These are phyloP conservation scores for Epicauta chinensis DNA, from an alignment of 1,140 invertebrate species.

Conservation along the genomic window DNA sequence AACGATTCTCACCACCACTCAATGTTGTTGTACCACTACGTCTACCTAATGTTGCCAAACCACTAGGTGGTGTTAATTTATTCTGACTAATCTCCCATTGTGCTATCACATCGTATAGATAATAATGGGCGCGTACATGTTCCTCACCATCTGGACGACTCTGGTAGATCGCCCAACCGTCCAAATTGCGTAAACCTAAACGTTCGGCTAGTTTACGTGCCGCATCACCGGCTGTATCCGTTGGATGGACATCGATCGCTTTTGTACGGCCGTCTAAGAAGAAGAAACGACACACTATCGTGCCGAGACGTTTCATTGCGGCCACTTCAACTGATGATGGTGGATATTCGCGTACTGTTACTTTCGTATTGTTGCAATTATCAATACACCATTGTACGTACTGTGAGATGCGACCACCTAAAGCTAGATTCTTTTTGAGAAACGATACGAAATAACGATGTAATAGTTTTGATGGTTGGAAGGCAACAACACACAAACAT, in stretches of 20 bases:
- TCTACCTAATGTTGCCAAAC: constrained; percentile 51
- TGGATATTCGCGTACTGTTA: constrained; percentile 72
- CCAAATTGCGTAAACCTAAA: constrained; percentile 71
- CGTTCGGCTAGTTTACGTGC: constrained; percentile 84
- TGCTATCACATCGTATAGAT: constrained; percentile 89
- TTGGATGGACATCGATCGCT: constrained; percentile 91
- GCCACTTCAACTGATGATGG: constrained; percentile 91
- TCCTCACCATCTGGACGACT: constrained; percentile 77
- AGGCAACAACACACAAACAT: constrained; percentile 83
- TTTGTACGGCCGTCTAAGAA: constrained; percentile 93
- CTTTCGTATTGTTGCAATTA: constrained; percentile 83
- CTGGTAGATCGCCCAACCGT: constrained; percentile 94
- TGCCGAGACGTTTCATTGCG: constrained; percentile 83
- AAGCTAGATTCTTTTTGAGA: constrained; percentile 62
- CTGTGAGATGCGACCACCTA: constrained; percentile 68
- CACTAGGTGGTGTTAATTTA: constrained; percentile 50
- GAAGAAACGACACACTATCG: constrained; percentile 91
- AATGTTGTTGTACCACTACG: constrained; percentile 52
- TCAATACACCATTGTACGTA: constrained; percentile 93
- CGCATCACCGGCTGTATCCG: constrained; percentile 87
- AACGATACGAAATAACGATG: constrained; percentile 76
- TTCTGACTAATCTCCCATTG: constrained; percentile 83
- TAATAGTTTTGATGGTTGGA: constrained; percentile 84
- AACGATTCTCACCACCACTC: constrained; percentile 82
- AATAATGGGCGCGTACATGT: constrained; percentile 89